phyloP scores from a whole-genome alignment of 2,113 vertebrate species.

The Microcebus lehilahytsara region DNA sequence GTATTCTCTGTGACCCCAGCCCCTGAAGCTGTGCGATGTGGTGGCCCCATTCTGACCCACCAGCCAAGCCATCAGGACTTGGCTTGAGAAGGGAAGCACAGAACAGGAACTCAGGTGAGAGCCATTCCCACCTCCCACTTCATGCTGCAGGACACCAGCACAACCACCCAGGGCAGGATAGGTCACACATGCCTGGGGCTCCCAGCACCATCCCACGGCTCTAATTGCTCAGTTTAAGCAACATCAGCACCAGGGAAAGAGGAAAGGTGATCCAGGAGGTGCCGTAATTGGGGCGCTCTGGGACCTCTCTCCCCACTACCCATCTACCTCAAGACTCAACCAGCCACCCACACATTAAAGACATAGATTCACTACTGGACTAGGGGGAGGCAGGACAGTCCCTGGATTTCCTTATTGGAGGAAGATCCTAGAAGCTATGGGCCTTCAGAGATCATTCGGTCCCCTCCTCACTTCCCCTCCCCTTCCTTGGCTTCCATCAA shows the following conservation, averaged over 20 bases:
- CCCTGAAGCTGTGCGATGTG: neutral
- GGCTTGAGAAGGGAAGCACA: neutral
- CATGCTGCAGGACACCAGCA: neutral
- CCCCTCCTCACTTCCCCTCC: neutral
- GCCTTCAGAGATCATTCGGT: neutral
- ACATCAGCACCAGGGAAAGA: conserved; percentile 15
- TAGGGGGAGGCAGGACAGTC: neutral
- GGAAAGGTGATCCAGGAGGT: neutral
- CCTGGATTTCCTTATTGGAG: neutral
- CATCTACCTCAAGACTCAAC: neutral
- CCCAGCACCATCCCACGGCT: neutral
- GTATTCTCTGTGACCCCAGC: neutral
- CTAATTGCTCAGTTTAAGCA: conserved; percentile 55
- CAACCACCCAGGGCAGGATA: neutral
- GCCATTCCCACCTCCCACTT: neutral
- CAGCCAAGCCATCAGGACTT: neutral
- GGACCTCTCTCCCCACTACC: neutral
- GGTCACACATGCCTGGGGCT: neutral
- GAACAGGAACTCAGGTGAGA: neutral
- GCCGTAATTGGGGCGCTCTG: conserved; percentile 25
- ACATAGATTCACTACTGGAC: neutral
- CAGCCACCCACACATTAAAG: neutral
- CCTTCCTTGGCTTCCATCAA: neutral
- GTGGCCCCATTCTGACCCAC: neutral
- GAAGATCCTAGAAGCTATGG: neutral